Conservation (phyloP, 2,113 vertebrate species). For the Microcebus tavaratra region DNA sequence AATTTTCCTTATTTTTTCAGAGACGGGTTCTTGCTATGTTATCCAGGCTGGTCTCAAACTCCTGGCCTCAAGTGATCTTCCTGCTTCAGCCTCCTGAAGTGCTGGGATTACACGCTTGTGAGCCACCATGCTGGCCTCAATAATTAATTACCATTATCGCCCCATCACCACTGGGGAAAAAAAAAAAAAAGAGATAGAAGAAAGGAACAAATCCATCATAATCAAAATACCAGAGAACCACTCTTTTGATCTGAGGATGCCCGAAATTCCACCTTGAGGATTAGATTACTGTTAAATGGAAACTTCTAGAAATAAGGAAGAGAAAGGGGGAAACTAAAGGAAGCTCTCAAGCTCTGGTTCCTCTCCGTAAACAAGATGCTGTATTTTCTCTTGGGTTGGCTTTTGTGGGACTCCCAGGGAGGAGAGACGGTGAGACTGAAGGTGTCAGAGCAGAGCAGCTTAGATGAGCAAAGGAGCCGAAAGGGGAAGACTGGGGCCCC, state of each 20-base stretch:
- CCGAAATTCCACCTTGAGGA: not conserved
- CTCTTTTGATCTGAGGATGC: not conserved
- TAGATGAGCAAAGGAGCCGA: not conserved
- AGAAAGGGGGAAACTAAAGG: not conserved
- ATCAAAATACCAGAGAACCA: not conserved
- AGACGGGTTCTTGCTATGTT: no score
- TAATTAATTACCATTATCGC: not conserved
- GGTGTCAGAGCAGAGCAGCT: not conserved
- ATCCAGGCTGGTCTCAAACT: no score
- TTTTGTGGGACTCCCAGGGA: not conserved
- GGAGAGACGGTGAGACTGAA: not conserved
- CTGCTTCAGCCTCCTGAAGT: no score
- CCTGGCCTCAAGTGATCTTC: no score
- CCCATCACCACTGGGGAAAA: no score
- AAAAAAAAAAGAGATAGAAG: not conserved
- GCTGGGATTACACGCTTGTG: no score
- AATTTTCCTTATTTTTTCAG: no score
- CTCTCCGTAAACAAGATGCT: not conserved
- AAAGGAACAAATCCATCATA: not conserved
- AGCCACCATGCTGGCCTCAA: no score
- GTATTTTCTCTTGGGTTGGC: not conserved
- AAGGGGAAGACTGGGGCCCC: no score
- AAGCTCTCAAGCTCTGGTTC: not conserved
- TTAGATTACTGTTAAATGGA: conserved; percentile 29
- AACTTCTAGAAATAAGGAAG: conserved; percentile 23